A percentile compares a stretch with the other conserved stretches of the same genome.
phyloP scores from a whole-genome alignment of 2,888 invertebrate genomes.

The Cyrtodaria siliqua region DNA sequence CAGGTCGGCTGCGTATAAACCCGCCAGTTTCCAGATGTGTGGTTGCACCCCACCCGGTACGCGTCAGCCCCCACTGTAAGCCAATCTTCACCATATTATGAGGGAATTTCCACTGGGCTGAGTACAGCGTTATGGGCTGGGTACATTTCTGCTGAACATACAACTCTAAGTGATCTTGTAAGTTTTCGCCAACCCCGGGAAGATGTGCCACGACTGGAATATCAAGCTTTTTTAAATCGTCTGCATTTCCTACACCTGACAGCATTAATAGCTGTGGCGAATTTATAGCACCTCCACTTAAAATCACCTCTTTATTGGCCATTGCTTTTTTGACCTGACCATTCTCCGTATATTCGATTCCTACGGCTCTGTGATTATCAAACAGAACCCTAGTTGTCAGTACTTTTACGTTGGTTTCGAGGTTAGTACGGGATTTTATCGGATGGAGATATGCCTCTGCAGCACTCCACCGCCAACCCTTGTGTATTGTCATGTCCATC shows the following conservation, averaged over 20 bases:
- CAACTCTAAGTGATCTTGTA: constrained; percentile 92
- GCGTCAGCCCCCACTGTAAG: constrained; percentile 86
- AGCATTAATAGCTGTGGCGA: constrained; percentile 97
- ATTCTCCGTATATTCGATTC: constrained; percentile 85
- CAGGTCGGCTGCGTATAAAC: constrained; percentile 85
- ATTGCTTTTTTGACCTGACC: constrained; percentile 71
- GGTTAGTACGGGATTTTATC: constrained; percentile 87
- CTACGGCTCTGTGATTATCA: constrained; percentile 86
- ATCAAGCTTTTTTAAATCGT: constrained; percentile 86
- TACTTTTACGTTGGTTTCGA: constrained; percentile 90
- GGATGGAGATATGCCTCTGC: constrained; percentile 91
- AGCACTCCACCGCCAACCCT: constrained; percentile 90
- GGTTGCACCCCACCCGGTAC: constrained; percentile 86
- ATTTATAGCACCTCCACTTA: constrained; percentile 96
- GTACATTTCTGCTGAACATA: constrained; percentile 86
- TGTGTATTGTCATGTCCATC: constrained; percentile 87
- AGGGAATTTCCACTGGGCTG: constrained; percentile 87
- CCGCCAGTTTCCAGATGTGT: constrained; percentile 87
- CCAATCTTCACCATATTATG: constrained; percentile 87
- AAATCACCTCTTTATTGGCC: constrained; percentile 92
- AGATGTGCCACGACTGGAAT: constrained; percentile 89
- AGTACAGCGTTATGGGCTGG: constrained; percentile 86
- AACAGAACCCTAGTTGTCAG: constrained; percentile 87
- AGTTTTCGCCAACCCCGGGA: constrained; percentile 91
- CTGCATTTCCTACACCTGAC: constrained; percentile 92